A percentile compares a stretch with the other conserved stretches of the same genome.
These are phyloP conservation scores for Carcina quercana DNA, from an alignment of 2,888 invertebrate genomes.

Conservation along the genomic window DNA sequence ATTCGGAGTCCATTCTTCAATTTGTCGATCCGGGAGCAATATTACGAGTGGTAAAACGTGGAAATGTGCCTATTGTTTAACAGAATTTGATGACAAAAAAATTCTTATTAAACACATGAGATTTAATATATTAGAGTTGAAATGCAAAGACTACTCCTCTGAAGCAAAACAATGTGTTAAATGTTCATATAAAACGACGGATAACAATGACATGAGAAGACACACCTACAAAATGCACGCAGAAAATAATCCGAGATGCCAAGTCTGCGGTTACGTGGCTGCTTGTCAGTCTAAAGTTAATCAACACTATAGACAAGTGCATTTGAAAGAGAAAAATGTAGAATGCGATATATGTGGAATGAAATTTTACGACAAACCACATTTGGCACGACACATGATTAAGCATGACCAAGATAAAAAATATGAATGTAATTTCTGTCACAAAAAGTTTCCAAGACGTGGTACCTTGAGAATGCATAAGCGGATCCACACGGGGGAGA, in stretches of 20 bases:
- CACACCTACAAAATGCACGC: conserved; percentile 1
- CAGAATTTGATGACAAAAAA: no score
- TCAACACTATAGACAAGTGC: conserved; percentile 4
- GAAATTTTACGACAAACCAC: conserved; percentile 9
- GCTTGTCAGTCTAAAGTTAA: neutral
- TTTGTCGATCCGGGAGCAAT: no score
- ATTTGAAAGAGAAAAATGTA: conserved; percentile 22
- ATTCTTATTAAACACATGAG: no score
- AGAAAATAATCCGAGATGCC: conserved; percentile 2
- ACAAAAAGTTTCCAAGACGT: conserved; percentile 21
- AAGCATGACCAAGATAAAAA: conserved; percentile 22
- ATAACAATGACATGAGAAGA: no score
- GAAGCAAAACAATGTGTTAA: no score
- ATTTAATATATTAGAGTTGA: no score
- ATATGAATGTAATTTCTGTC: conserved; percentile 25
- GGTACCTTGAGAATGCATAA: conserved; percentile 11
- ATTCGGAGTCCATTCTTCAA: no score
- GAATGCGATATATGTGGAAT: conserved; percentile 27
- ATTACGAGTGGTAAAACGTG: no score
- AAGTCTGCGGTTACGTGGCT: conserved; percentile 15
- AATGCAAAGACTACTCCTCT: no score
- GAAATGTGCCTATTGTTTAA: no score
- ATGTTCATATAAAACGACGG: no score
- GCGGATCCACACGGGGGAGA: conserved; percentile 16
- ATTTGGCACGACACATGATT: conserved; percentile 13